Base-by-base conservation (phyloP, 2,888 invertebrate species). In the Ophion obscuratus region DNA sequence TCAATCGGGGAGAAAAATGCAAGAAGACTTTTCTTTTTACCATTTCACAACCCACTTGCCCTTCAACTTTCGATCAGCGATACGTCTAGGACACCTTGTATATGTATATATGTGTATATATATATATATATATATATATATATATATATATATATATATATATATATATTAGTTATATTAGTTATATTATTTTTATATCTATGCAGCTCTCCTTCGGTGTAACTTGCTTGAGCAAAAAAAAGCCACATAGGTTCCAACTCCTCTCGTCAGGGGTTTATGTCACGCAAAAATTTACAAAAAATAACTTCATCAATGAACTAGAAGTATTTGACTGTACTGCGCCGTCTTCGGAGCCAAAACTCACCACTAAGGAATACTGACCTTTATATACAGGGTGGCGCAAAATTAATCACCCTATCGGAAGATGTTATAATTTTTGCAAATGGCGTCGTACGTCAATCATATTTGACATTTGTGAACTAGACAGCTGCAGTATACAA, bases 181-280 rank as follows among this genome's bases (percentile, higher is more conserved):
- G 68, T 76, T 70, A 62, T 75, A 57, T 76, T 81, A 62, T 81
- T 81, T 57, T 75, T 76, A 76, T 70, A 70, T 57, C 62, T 68
- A 70, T 44, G 47, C 68, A 62, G 61, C 68, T 47, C 61, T 64
- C 20, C 20, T 75, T 44, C n/a, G 57, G 59, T 57, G 59, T 44
- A 20, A 53, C 57, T 68, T 24, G 75, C 67, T 67, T 24, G 24
- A 27, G 11, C 59, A 47, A 61, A 17, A 59, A 53, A 59, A 17
- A 24, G 36, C 44, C 64, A 64, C 76, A 47, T 62, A 44, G 77
- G 57, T 77, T 57, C 59, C 59, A 20, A 44, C 44, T 36, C 47
- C 53, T 64, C 44, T 64, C 57, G 59, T 27, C 64, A 27, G 66
- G 24, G 40, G 67, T n/a, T 24, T 62, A 71, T 66, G 47, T 62